Conservation (phyloP, 1,140 invertebrate species). For the Lamellibrachia luymesi region DNA sequence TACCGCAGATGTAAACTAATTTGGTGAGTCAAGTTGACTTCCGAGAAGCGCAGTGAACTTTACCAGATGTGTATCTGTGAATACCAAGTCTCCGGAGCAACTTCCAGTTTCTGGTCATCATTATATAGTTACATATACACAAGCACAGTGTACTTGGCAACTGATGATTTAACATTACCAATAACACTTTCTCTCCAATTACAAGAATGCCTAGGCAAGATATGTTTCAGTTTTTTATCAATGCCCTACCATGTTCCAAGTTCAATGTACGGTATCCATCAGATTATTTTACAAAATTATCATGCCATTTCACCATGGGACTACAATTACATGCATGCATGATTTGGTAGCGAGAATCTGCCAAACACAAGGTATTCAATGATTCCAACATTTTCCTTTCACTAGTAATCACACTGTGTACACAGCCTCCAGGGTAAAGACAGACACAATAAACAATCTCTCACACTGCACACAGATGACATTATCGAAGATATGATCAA, state of each 20-base stretch:
- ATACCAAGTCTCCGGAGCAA: background rate
- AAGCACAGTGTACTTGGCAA: background rate
- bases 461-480: background rate
- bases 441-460: background rate
- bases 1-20: too few species aligned
- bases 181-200: background rate
- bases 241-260: background rate
- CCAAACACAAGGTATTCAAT: background rate
- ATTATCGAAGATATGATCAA: background rate
- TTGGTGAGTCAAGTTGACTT: background rate
- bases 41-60: background rate
- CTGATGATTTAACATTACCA: background rate
- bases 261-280: background rate
- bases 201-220: background rate
- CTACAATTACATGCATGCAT: background rate
- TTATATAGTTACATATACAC: background rate
- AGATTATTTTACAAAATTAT: background rate
- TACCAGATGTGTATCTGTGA: background rate
- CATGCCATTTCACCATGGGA: background rate
- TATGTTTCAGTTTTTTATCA: background rate
- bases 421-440: background rate
- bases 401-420: background rate
- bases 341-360: background rate
- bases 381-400: background rate
- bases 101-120: background rate